Percentiles rank a stretch among this genome's conserved stretches.
Evolutionary conservation across 2,888 invertebrate species (phyloP).

Genomic region (Drosophila subsilvestris): DNA sequence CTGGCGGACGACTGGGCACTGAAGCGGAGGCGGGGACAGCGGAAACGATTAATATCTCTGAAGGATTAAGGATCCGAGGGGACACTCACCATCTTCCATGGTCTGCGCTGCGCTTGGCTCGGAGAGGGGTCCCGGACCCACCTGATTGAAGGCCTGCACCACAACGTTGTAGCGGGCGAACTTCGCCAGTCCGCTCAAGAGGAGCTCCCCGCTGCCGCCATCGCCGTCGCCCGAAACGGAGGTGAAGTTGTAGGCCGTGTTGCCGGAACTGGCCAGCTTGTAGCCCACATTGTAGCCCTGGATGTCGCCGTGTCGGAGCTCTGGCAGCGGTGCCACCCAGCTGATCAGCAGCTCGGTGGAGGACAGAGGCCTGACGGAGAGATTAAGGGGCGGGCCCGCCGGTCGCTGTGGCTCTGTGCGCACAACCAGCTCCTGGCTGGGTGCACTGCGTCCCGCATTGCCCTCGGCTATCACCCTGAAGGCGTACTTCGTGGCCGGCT

Average conservation of each 20-base stretch:
- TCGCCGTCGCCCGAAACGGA: constrained; percentile 89
- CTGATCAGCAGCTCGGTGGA: constrained; percentile 90
- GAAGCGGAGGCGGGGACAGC: constrained; percentile 8
- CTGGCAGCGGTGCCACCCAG: constrained; percentile 89
- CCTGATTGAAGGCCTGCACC: constrained; percentile 90
- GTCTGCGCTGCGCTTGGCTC: constrained; percentile 89
- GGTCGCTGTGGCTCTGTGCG: constrained; percentile 89
- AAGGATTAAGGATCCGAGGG: neutral
- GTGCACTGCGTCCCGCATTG: constrained; percentile 88
- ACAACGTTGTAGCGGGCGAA: constrained; percentile 89
- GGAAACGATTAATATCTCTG: neutral
- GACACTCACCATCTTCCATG: constrained; percentile 88
- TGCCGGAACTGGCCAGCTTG: constrained; percentile 84
- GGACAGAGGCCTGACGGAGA: constrained; percentile 88
- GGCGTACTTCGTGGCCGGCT: constrained; percentile 89
- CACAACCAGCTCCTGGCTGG: constrained; percentile 87
- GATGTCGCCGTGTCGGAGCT: constrained; percentile 90
- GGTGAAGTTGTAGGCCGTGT: constrained; percentile 88
- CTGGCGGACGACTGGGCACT: constrained; percentile 92
- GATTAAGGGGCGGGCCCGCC: constrained; percentile 88
- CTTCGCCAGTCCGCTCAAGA: constrained; percentile 87
- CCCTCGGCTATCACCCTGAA: constrained; percentile 90
- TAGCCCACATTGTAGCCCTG: constrained; percentile 90
- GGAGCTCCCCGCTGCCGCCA: constrained; percentile 87
- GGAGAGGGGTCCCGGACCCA: constrained; percentile 89